A percentile compares a stretch with the other conserved stretches of the same genome.
Conservation (phyloP, 2,888 invertebrate species). For the Galeopsomyia nigrocyanea region DNA sequence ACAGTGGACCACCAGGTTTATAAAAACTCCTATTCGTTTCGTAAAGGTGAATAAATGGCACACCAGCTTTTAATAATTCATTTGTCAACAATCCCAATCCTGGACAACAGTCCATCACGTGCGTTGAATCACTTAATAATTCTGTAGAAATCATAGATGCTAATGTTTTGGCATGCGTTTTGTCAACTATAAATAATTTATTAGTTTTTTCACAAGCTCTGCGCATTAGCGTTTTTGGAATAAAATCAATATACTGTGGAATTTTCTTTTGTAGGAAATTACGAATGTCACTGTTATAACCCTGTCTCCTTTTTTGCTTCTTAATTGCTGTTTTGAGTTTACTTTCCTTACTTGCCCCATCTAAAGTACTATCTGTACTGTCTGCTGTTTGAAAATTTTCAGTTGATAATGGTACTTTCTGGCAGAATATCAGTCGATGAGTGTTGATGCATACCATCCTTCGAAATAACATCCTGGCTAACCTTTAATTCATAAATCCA, state of each 20-base stretch:
- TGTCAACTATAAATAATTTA: conserved; percentile 70
- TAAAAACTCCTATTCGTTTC: conserved; percentile 73
- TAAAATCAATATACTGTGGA: conserved; percentile 11
- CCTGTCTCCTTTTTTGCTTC: not conserved
- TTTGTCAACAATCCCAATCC: conserved; percentile 77
- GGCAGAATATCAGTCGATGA: too few species aligned
- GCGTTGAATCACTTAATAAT: conserved; percentile 60
- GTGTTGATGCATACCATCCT: too few species aligned
- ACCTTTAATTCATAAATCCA: too few species aligned
- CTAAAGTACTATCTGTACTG: too few species aligned
- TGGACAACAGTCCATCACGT: conserved; percentile 79
- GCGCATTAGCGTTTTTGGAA: conserved; percentile 12
- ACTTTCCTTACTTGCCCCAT: not conserved
- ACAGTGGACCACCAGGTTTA: conserved; percentile 67
- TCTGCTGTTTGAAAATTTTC: too few species aligned
- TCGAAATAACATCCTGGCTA: too few species aligned
- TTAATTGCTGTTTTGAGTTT: not conserved
- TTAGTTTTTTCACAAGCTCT: conserved; percentile 52
- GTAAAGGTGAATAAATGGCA: conserved; percentile 73
- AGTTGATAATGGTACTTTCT: too few species aligned
- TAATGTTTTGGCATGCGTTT: conserved; percentile 67
- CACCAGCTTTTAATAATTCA: conserved; percentile 71
- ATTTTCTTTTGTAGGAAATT: conserved; percentile 22
- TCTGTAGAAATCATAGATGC: conserved; percentile 64
- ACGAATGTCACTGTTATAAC: conserved; percentile 9